A percentile compares a stretch with the other conserved stretches of the same genome.
Conservation (phyloP, 2,113 vertebrate genomes). For the Pardalotus punctatus region DNA sequence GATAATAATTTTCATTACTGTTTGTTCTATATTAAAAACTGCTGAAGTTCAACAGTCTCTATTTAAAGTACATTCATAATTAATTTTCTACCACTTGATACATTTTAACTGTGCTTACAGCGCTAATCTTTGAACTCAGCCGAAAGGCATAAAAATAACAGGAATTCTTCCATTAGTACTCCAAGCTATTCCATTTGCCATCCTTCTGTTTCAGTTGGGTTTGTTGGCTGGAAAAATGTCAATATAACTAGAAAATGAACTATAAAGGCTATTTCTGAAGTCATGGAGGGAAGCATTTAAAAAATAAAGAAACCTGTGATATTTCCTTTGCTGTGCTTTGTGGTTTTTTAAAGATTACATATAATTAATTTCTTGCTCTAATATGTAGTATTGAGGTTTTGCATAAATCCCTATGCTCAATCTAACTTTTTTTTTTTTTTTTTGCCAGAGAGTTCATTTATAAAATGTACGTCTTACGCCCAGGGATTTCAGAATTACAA, state of each 20-base stretch:
- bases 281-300: background rate
- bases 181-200: background rate
- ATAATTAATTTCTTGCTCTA: background rate
- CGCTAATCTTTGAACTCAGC: background rate
- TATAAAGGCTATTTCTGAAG: background rate
- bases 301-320: background rate
- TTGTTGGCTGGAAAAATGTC: background rate
- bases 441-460: background rate
- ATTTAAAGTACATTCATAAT: background rate
- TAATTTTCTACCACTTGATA: background rate
- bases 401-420: background rate
- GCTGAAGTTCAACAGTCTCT: background rate
- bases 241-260: background rate
- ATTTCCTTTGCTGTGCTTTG: background rate
- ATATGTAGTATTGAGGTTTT: background rate
- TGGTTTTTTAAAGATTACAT: background rate
- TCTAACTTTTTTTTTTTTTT: background rate
- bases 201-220: background rate
- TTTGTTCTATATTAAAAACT: background rate
- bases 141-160: background rate
- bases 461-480: background rate
- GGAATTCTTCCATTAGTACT: background rate
- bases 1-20: background rate
- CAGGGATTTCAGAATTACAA: background rate
- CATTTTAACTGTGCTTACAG: background rate